A percentile compares a stretch with the other conserved stretches of the same genome.
Conservation (phyloP, 2,113 vertebrate genomes). For the Neopipo cinnamomea region DNA sequence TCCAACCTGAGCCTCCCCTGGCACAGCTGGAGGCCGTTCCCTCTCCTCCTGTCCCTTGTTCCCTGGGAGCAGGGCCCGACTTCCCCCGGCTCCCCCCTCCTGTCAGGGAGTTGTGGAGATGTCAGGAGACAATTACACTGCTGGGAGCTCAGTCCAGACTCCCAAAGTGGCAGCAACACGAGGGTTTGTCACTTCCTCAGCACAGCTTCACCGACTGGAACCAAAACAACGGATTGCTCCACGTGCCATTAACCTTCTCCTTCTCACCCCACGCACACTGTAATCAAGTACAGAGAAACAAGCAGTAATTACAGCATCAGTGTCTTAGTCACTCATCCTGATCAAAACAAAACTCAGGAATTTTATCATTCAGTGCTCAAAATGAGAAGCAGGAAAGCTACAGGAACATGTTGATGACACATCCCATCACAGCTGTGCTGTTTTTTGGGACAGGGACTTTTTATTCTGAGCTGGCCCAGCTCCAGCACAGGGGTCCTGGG, state of each 20-base stretch:
- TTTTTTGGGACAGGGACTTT: neutral
- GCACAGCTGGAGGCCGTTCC: neutral
- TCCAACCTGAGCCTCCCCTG: rapidly evolving
- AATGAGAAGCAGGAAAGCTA: neutral
- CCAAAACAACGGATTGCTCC: constrained; percentile 21
- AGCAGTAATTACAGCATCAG: neutral
- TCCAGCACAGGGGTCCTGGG: neutral
- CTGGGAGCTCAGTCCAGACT: neutral
- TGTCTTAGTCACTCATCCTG: neutral
- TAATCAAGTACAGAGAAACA: neutral
- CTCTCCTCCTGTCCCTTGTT: neutral
- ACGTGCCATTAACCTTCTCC: neutral
- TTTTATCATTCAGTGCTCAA: neutral
- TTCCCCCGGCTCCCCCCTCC: neutral
- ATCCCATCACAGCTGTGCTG: neutral
- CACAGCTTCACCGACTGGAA: neutral
- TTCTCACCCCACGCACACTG: neutral
- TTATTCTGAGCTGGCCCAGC: neutral
- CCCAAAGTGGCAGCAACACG: neutral
- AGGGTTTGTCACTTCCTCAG: constrained; percentile 30
- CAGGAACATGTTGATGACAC: rapidly evolving
- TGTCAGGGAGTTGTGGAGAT: rapidly evolving
- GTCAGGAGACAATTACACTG: neutral
- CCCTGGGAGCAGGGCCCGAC: neutral
- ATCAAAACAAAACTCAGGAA: neutral